These are phyloP conservation scores for Clanis bilineata DNA, from an alignment of 2,888 invertebrate species.

Conservation along the genomic window DNA sequence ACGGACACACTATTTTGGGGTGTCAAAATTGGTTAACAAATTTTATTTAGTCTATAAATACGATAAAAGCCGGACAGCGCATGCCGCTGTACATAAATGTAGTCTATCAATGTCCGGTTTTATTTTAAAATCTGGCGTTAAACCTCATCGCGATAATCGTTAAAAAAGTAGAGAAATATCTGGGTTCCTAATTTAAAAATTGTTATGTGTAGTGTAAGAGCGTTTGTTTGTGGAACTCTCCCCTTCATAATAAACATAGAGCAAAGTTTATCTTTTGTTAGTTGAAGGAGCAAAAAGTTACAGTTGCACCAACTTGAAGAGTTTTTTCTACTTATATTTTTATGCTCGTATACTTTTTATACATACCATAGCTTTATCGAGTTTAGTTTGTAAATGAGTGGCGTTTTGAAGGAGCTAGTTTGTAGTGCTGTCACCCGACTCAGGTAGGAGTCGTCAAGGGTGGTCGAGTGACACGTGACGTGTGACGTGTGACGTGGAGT, in stretches of 20 bases:
- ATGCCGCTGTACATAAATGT: no score
- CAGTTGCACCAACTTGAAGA: not conserved
- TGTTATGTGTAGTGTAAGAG: not conserved
- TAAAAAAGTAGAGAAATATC: not conserved
- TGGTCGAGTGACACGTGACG: not conserved
- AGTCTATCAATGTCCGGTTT: not conserved
- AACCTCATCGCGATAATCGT: not conserved
- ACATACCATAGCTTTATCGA: not conserved
- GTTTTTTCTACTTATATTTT: not conserved
- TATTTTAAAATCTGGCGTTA: not conserved
- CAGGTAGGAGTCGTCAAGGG: not conserved
- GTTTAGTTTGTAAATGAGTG: not conserved
- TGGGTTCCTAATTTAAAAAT: not conserved
- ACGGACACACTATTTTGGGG: no score
- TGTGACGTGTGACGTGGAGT: not conserved
- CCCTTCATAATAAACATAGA: not conserved
- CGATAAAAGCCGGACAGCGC: no score
- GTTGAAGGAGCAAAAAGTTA: slow-evolving; percentile 1
- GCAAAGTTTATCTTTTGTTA: slow-evolving; percentile 3
- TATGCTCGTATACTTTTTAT: not conserved
- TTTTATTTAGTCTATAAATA: no score
- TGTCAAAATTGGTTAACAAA: no score
- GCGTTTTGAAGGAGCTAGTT: not conserved
- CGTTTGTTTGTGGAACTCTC: slow-evolving; percentile 1
- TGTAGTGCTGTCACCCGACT: not conserved